These are phyloP conservation scores for Pyrocoelia pectoralis DNA, from an alignment of 2,888 invertebrate genomes.

Conservation along the genomic window DNA sequence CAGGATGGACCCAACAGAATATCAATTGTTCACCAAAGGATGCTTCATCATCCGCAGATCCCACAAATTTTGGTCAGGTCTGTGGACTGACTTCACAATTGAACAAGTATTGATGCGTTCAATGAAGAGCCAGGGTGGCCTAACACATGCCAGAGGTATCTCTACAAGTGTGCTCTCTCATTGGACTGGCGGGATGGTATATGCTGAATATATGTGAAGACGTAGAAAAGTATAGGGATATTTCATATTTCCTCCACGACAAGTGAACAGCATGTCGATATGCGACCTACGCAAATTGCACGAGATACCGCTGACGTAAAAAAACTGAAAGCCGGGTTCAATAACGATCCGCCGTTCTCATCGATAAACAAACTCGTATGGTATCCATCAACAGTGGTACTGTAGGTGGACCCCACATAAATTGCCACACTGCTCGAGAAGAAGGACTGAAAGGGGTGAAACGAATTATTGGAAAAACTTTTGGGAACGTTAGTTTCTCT, in stretches of 20 bases:
- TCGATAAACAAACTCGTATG: no score
- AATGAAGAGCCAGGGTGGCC: conserved; percentile 38
- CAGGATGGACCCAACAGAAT: not conserved
- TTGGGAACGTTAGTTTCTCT: no score
- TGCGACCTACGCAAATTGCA: conserved; percentile 17
- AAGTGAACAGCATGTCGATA: conserved; percentile 32
- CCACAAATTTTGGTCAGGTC: conserved; percentile 41
- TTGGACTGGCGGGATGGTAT: conserved; percentile 33
- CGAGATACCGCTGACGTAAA: conserved; percentile 34
- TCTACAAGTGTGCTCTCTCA: conserved; percentile 36
- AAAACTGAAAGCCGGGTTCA: conserved; percentile 36
- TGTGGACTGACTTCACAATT: conserved; percentile 46
- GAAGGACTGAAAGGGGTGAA: no score
- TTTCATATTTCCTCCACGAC: conserved; percentile 21
- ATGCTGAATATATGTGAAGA: conserved; percentile 34
- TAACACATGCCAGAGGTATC: conserved; percentile 37
- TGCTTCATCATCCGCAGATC: conserved; percentile 32
- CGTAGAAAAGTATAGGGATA: conserved; percentile 21
- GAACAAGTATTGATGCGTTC: conserved; percentile 33
- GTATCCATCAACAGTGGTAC: no score
- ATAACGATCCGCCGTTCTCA: conserved; percentile 36
- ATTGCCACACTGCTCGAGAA: no score
- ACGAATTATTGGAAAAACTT: no score
- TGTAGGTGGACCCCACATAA: no score
- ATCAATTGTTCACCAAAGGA: not conserved